Conservation (phyloP, 2,888 invertebrate genomes). For the Drosophila diplacantha region DNA sequence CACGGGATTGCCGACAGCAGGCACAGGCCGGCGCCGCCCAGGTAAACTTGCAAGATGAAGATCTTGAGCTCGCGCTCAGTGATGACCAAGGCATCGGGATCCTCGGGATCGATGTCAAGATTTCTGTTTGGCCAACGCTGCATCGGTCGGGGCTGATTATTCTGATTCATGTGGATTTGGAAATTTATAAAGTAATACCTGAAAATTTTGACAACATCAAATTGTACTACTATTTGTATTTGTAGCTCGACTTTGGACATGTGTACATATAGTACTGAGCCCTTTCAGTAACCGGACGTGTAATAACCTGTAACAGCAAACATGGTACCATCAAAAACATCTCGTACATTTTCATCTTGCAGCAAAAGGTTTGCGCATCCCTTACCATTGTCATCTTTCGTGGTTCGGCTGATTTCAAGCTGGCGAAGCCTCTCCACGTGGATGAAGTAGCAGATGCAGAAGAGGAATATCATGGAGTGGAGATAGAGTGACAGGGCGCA, state of each 20-base stretch:
- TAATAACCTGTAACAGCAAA: neutral
- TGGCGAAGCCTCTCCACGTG: neutral
- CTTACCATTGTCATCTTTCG: neutral
- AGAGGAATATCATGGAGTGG: slow-evolving; percentile 26
- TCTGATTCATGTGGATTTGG: neutral
- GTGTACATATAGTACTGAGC: no score
- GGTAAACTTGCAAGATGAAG: slow-evolving; percentile 28
- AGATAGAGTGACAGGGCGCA: slow-evolving; percentile 29
- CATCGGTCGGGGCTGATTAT: neutral
- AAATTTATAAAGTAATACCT: neutral
- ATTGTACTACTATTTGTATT: neutral
- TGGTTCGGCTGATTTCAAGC: neutral
- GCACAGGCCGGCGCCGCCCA: slow-evolving; percentile 5
- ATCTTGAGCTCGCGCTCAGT: neutral
- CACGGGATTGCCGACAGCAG: slow-evolving; percentile 12
- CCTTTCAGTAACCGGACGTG: neutral
- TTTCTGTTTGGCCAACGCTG: neutral
- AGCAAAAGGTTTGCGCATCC: neutral
- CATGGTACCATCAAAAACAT: neutral
- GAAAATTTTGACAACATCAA: neutral
- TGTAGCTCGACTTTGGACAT: neutral
- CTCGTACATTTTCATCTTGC: no score
- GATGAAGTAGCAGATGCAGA: slow-evolving; percentile 30
- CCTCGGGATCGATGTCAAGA: neutral
- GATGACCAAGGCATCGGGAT: slow-evolving; percentile 3